Base-by-base conservation (phyloP, 2,888 invertebrate genomes). In the Sarcophaga variegata region DNA sequence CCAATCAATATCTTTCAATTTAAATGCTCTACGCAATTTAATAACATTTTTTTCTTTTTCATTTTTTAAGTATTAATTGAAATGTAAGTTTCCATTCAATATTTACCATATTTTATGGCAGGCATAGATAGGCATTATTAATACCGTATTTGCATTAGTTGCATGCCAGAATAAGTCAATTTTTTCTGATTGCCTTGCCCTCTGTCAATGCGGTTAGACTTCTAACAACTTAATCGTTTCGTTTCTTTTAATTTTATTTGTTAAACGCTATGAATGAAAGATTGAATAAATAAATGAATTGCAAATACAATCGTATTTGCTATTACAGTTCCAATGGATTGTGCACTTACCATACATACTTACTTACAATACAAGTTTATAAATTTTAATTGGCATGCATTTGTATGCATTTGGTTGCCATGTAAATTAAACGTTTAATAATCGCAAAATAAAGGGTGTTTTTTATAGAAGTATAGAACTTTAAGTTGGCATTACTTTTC, bases 341-440 rank as follows among this genome's bases (percentile, higher is more conserved):
- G 20, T 47, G 25, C 37, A 37, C 45, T 25, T 25, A 59, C 59
- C 10, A 59, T 47, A 12, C 60, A 45, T 25, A 62, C 10, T 20
- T 14, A 11, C 2, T 22, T 22, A 60, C 22, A 49, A 62, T 49
- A 49, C 54, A 79, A 79, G 54, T 69, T 47, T 70, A 69, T 67
- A 76, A 45, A 64, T 81, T 76, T 81, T 76, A 81, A 75, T 81
- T 75, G 69, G 69, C 27, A 63, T 75, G 78, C 37, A 37, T 85
- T 81, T 85, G 63, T 45, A 78, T 78, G 81, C 81, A 81, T 47
- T 85, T 81, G 59, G 37, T 74, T 81, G 77, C 69, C 54, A 72
- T 74, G 74, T 54, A 78, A 81, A 85, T 85, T 85, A 80, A 80
- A 84, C 71, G 60, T 80, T 80, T 84, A 77, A 85, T 81, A 85